Percentiles rank a stretch among this genome's conserved stretches.
These are phyloP conservation scores for Typhlomys cinereus DNA, from an alignment of 2,113 vertebrate species.

Conservation along the genomic window DNA sequence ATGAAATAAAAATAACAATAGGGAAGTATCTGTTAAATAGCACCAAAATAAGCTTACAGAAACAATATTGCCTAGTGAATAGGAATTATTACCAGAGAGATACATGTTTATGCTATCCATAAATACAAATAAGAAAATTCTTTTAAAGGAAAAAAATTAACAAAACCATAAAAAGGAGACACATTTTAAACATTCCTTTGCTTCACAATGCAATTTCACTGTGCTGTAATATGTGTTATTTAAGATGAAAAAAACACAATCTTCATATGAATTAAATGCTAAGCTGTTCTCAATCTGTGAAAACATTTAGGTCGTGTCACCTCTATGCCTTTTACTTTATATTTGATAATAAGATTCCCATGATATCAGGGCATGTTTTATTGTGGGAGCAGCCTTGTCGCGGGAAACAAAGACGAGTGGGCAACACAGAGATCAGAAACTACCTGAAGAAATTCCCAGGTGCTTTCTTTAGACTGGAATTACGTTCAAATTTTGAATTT, in stretches of 20 bases:
- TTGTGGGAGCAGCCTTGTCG: background rate
- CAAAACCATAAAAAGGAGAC: slow-evolving; percentile 15
- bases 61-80: background rate
- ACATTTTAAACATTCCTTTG: slow-evolving; percentile 38
- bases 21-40: background rate
- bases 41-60: slow-evolving; percentile 22
- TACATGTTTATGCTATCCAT: too few relatives aligned
- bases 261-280: slow-evolving; percentile 41
- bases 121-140: too few relatives aligned
- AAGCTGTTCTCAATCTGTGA: background rate
- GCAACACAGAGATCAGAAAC: background rate
- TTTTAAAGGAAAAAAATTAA: slow-evolving; percentile 7
- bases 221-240: background rate
- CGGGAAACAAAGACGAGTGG: background rate
- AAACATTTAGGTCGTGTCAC: background rate
- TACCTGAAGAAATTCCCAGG: background rate
- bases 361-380: background rate
- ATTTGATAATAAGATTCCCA: background rate
- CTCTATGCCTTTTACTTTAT: background rate
- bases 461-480: background rate
- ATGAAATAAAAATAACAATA: slow-evolving; percentile 41
- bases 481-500: slow-evolving; percentile 13
- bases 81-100: slow-evolving; percentile 5
- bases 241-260: background rate
- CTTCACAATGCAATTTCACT: slow-evolving; percentile 34